phyloP scores from a whole-genome alignment of 2,113 vertebrate species.

The Oncorhynchus keta region DNA sequence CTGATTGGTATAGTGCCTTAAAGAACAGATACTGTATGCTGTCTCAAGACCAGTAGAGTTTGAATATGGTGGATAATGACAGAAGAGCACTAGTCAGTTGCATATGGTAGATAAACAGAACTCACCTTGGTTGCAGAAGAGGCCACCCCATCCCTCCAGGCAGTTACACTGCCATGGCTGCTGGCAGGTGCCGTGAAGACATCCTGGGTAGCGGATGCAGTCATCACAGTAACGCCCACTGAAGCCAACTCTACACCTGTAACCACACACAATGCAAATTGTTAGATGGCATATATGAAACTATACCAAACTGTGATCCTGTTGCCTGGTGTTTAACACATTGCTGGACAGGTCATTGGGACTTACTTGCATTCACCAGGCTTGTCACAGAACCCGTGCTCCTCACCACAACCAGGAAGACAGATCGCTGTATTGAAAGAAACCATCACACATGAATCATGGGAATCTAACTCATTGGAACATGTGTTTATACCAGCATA shows the following conservation, averaged over 20 bases:
- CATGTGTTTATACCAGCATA: slow-evolving; percentile 31
- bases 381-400: slow-evolving; percentile 93
- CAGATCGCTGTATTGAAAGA: slow-evolving; percentile 83
- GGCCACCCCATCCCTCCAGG: slow-evolving; percentile 98
- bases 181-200: slow-evolving; percentile 96
- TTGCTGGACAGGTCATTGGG: neutral
- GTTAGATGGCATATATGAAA: slow-evolving; percentile 19
- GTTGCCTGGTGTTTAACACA: neutral
- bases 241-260: slow-evolving; percentile 95
- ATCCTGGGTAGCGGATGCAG: slow-evolving; percentile 96
- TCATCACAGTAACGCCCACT: slow-evolving; percentile 96
- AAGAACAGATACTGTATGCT: too few species aligned
- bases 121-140: slow-evolving; percentile 99
- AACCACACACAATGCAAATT: slow-evolving; percentile 7
- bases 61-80: neutral
- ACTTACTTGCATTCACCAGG: slow-evolving; percentile 99
- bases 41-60: too few species aligned
- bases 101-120: slow-evolving; percentile 10
- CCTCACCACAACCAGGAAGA: slow-evolving; percentile 93
- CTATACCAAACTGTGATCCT: neutral
- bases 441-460: slow-evolving; percentile 38
- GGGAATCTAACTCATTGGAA: slow-evolving; percentile 19
- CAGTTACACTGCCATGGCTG: slow-evolving; percentile 99
- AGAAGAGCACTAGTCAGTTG: too few species aligned
- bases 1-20: too few species aligned